Evolutionary conservation across 1,140 invertebrate species (phyloP), one percentile per base, ranked within the genome.

Genomic region (Lordiphosa clarofinis): DNA sequence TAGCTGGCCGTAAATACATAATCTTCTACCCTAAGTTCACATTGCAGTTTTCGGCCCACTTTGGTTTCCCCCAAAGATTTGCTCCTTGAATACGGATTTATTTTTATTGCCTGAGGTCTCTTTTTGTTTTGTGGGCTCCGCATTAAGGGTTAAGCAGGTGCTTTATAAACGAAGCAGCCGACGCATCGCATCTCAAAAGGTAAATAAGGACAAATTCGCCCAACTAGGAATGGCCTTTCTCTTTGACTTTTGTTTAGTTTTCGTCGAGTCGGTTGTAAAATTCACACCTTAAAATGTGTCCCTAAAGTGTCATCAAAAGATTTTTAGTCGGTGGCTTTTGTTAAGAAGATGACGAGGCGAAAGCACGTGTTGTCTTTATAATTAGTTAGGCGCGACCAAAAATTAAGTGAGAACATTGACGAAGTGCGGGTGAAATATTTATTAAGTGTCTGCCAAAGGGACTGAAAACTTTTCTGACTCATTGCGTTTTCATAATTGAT

Each of bases 1-100:
- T 84, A 84, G 84, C 78, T 84, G 61, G 40, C 79, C 66, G 78
- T 84, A 84, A 84, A 84, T 84, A 84, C 78, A 84, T 84, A 84
- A 84, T 84, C 79, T 78, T 73, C 73, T 58, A 31, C 19, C 44
- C 47, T 12, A 37, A 55, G 46, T 53, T 54, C 46, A 57, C 59
- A 42, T 35, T 70, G 64, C 64, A 61, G 63, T 60, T 71, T 59
- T 60, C 55, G 55, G 49, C 66, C 44, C 56, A 58, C 40, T 54
- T 67, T 59, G 37, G 31, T 44, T 37, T 54, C 59, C 53, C 75
- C 70, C 38, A 74, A 79, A 79, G 74, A 60, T 58, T 76, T 70
- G 64, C 72, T 67, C 57, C 68, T 70, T 84, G 79, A 82, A 82
- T 82, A 56, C 79, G 78, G 78, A 86, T 78, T 84, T 84, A 66